Conservation (phyloP, 2,888 invertebrate genomes). For the Oxyscelio sp. region DNA sequence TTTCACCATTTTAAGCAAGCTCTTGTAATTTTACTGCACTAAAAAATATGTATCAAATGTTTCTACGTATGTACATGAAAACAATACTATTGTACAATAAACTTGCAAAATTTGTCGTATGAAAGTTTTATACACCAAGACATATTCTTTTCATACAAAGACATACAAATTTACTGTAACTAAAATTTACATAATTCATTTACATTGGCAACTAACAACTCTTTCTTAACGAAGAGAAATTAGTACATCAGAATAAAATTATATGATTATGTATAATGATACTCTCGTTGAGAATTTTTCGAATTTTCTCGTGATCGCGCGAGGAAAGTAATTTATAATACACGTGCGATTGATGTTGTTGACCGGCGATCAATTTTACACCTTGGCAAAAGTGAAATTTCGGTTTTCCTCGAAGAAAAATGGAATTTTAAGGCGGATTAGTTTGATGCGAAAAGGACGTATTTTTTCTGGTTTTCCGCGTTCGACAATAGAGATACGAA, state of each 20-base stretch:
- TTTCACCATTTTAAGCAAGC: too few species aligned
- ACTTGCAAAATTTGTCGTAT: too few species aligned
- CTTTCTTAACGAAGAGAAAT: conserved; percentile 48
- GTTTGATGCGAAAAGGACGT: neutral
- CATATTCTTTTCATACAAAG: too few species aligned
- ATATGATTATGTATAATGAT: conserved; percentile 11
- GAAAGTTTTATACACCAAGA: too few species aligned
- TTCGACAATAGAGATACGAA: conserved; percentile 4
- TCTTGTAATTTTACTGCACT: too few species aligned
- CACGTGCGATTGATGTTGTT: conserved; percentile 16
- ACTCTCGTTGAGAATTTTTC: conserved; percentile 22
- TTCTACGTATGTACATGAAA: too few species aligned
- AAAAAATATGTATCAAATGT: too few species aligned
- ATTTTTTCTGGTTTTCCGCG: conserved; percentile 15
- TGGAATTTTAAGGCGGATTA: neutral
- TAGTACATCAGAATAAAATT: conserved; percentile 31
- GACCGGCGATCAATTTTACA: conserved; percentile 25
- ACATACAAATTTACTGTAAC: too few species aligned
- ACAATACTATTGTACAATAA: too few species aligned
- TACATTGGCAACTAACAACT: conserved; percentile 38
- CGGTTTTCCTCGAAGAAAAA: neutral
- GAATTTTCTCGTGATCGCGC: conserved; percentile 23
- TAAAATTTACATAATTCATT: conserved; percentile 52
- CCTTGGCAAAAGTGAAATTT: conserved; percentile 33
- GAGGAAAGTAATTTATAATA: conserved; percentile 45